These are phyloP conservation scores for Pangasius djambal DNA, from an alignment of 2,797 vertebrate species.

Conservation along the genomic window DNA sequence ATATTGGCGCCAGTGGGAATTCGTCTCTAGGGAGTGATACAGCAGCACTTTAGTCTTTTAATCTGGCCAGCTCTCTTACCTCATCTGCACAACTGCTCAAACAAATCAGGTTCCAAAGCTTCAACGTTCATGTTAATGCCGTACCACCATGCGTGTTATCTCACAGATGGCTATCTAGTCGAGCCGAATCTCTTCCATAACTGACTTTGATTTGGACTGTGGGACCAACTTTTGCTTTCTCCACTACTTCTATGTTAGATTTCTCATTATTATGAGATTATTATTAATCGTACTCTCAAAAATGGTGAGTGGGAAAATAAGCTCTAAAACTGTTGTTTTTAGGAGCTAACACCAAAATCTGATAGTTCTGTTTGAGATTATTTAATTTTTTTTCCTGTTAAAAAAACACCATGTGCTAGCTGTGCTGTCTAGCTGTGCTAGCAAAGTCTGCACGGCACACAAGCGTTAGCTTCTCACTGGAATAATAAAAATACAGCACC, in stretches of 20 bases:
- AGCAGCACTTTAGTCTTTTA: neutral
- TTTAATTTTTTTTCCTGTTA: neutral
- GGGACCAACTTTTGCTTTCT: neutral
- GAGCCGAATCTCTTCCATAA: neutral
- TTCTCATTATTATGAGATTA: neutral
- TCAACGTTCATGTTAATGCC: neutral
- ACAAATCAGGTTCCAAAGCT: neutral
- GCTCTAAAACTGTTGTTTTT: neutral
- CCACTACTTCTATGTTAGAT: neutral
- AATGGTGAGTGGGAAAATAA: neutral
- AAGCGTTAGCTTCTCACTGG: neutral
- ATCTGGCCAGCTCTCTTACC: neutral
- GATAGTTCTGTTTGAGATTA: neutral
- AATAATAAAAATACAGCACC: neutral
- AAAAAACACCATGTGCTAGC: neutral
- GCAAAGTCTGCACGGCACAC: neutral
- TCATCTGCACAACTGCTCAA: neutral
- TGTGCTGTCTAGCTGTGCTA: neutral
- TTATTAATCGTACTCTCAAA: neutral
- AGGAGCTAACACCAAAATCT: neutral
- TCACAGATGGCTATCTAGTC: neutral
- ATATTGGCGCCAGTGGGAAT: too few relatives aligned
- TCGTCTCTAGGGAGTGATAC: neutral
- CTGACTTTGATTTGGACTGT: neutral
- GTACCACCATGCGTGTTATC: neutral